Evolutionary conservation across 2,797 vertebrate species (phyloP).

Genomic region (Limosa lapponica): DNA sequence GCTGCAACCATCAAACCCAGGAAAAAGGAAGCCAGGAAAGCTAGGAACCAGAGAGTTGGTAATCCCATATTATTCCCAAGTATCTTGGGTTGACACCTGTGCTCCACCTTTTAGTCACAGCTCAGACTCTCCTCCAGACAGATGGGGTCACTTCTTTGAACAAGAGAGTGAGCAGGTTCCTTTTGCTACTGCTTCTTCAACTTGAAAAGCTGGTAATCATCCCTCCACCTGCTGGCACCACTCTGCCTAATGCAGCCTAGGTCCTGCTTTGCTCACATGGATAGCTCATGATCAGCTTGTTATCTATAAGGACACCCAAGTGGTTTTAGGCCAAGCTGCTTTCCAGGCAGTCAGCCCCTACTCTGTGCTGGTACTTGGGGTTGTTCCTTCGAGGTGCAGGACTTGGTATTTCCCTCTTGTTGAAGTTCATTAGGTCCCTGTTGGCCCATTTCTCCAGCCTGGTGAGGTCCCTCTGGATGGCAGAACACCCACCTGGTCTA

Average conservation of each 20-base stretch:
- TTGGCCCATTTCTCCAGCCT: neutral
- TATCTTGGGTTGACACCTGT: neutral
- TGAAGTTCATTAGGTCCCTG: neutral
- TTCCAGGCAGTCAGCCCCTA: neutral
- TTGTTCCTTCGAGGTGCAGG: neutral
- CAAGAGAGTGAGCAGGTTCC: fast-evolving
- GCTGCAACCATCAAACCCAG: neutral
- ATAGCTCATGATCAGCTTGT: neutral
- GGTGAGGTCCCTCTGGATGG: neutral
- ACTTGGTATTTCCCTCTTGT: neutral
- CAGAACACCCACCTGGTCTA: neutral
- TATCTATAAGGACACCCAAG: neutral
- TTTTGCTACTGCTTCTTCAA: neutral
- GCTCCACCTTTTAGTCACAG: neutral
- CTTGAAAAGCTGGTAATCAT: neutral
- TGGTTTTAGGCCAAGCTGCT: neutral
- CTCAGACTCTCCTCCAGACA: neutral
- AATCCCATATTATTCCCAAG: neutral
- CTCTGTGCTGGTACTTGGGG: neutral
- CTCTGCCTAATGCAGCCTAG: neutral
- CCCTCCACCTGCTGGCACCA: neutral
- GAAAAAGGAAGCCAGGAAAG: neutral
- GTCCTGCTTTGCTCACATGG: neutral
- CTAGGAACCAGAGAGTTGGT: neutral
- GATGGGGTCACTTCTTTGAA: neutral